phyloP scores from a whole-genome alignment of 2,797 vertebrate genomes.

The Pantherophis vulpinus region DNA sequence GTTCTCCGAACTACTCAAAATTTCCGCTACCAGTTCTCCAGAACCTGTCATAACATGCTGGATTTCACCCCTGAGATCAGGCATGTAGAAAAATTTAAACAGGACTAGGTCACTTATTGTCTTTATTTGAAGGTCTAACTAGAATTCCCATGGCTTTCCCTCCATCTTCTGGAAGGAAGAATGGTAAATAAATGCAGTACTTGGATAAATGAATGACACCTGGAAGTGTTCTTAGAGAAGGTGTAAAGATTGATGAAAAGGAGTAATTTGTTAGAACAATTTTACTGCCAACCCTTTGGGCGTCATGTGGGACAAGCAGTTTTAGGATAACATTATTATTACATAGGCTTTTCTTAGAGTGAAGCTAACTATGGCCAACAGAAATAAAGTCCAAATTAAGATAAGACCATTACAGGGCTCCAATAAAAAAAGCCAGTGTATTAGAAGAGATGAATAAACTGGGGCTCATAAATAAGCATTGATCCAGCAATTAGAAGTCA shows the following conservation, averaged over 20 bases:
- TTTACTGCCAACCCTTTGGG: not conserved
- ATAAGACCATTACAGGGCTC: not conserved
- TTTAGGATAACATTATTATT: not conserved
- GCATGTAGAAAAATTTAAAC: conserved; percentile 5
- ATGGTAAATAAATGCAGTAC: not conserved
- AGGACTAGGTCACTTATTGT: conserved; percentile 14
- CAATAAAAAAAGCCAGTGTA: not conserved
- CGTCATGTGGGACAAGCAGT: not conserved
- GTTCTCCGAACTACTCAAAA: too few relatives aligned
- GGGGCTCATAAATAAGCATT: not conserved
- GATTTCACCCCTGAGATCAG: not conserved
- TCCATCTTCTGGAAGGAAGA: not conserved
- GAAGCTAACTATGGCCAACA: not conserved
- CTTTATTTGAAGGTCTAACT: not conserved
- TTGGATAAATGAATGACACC: not conserved
- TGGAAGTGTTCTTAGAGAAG: not conserved
- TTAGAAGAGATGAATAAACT: not conserved
- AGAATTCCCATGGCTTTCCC: not conserved
- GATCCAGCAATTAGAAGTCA: not conserved
- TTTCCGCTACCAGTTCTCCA: too few relatives aligned
- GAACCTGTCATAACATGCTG: too few relatives aligned
- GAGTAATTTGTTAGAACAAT: not conserved
- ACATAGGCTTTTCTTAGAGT: not conserved
- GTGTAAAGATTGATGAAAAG: not conserved
- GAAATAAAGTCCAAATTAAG: not conserved